Base-by-base conservation (phyloP, 2,888 invertebrate species). In the Slavum lentiscoides region DNA sequence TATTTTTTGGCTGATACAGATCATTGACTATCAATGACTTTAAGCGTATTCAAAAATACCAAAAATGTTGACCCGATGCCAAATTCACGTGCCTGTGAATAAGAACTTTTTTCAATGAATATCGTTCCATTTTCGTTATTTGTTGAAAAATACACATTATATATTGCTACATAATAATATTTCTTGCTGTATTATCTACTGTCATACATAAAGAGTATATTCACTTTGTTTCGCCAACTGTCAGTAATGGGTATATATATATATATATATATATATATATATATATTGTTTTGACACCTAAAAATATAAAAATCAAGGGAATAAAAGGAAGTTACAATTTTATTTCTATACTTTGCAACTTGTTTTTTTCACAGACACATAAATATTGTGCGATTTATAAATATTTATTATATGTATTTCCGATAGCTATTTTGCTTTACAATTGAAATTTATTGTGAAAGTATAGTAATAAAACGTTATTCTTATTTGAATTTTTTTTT, bases 171-270 rank as follows among this genome's bases (percentile, higher is more conserved):
- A 73, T 62, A 37, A 74, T 61, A 4, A 73, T 73, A 49, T 74
- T 55, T 74, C 5, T 53, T n/a, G 8, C n/a, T 9, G 17, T 55
- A 74, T 53, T 62, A 74, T 74, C 37, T 53, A 53, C 53, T 21
- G 21, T 55, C 74, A 15, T 64, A 64, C 17, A 64, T 13, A 64
- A 74, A 64, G 15, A 37, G 55, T 74, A 55, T 64, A 55, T 74
- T 74, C 37, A 74, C 64, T 55, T 53, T 64, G 37, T 74, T 37
- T 64, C 55, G 9, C 74, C 53, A 74, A 74, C 37, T 74, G 64
- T 74, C 74, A 55, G 53, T 17, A 11, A 64, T 21, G 15, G 1
- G 30, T 30, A 30, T 30, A 30, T 30, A 30, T 30, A 30, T 30
- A 30, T 30, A 30, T 30, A 30, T 30, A 30, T 30, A 30, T 30